These are phyloP conservation scores for Enteromius fasciolatus DNA, from an alignment of 2,797 vertebrate species.

Conservation along the genomic window DNA sequence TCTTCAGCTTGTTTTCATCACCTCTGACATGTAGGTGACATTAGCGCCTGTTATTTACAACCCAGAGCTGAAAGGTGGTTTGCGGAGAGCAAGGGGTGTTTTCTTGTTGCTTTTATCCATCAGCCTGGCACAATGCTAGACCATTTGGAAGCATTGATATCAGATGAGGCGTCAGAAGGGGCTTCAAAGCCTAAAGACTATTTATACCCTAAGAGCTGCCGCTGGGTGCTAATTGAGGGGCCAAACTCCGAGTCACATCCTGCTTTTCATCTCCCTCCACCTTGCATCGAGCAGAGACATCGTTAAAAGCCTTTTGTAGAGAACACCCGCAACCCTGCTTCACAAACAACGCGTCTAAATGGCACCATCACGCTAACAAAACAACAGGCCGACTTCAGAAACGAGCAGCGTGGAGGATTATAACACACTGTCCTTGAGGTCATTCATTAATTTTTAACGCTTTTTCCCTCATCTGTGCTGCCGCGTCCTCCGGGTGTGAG, in stretches of 20 bases:
- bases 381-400: conserved; percentile 38
- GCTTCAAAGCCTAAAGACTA: conserved; percentile 56
- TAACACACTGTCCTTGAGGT: conserved; percentile 47
- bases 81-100: conserved; percentile 19
- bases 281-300: conserved; percentile 47
- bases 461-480: conserved; percentile 40
- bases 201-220: conserved; percentile 53
- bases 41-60: conserved; percentile 18
- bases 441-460: conserved; percentile 57
- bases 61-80: conserved; percentile 33
- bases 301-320: conserved; percentile 59
- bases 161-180: conserved; percentile 46
- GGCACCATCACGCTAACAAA: conserved; percentile 51
- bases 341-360: conserved; percentile 52
- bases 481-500: conserved; percentile 26
- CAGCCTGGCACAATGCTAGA: not conserved
- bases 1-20: conserved; percentile 20
- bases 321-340: conserved; percentile 39
- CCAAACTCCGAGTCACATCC: conserved; percentile 39
- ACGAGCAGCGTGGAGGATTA: conserved; percentile 27
- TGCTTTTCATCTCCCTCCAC: conserved; percentile 54
- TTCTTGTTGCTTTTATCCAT: conserved; percentile 33
- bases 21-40: conserved; percentile 25
- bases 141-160: conserved; percentile 52
- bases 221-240: conserved; percentile 57